Percentiles rank a stretch among this genome's conserved stretches.
phyloP scores from a whole-genome alignment of 2,888 invertebrate species.

The Tenthredo distinguenda region DNA sequence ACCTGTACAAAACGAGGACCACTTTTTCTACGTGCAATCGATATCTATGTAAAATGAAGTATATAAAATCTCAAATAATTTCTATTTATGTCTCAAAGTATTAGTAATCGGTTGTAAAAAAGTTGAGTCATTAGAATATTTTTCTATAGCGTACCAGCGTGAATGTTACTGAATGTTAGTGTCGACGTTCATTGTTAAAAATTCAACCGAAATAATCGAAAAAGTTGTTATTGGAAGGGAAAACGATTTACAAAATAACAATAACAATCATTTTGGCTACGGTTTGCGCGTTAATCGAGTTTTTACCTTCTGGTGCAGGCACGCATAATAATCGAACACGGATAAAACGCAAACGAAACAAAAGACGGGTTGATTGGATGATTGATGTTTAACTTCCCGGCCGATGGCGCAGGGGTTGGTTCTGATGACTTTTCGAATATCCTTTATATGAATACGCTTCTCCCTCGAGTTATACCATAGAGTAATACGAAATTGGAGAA shows the following conservation, averaged over 20 bases:
- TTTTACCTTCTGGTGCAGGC: background rate
- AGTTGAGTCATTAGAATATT: too few species aligned
- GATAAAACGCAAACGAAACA: background rate
- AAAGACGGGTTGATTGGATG: background rate
- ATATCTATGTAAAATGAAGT: too few species aligned
- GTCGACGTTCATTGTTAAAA: background rate
- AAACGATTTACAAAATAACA: background rate
- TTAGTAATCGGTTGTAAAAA: too few species aligned
- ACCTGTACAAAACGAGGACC: too few species aligned
- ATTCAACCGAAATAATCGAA: background rate
- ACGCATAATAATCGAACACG: background rate
- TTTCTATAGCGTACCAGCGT: too few species aligned
- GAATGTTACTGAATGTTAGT: background rate
- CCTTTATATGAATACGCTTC: background rate
- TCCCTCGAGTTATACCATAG: background rate
- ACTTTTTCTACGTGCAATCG: too few species aligned
- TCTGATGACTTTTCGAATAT: background rate
- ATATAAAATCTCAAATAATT: too few species aligned
- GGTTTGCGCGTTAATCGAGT: background rate
- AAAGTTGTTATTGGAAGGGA: background rate
- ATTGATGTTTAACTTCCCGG: slow-evolving; percentile 13
- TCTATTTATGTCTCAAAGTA: too few species aligned
- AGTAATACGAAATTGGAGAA: background rate
- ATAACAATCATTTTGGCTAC: background rate
- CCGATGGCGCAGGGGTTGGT: background rate